A percentile compares a stretch with the other conserved stretches of the same genome.
phyloP scores from a whole-genome alignment of 2,113 vertebrate species.

The Ptilorrhoa leucosticta region DNA sequence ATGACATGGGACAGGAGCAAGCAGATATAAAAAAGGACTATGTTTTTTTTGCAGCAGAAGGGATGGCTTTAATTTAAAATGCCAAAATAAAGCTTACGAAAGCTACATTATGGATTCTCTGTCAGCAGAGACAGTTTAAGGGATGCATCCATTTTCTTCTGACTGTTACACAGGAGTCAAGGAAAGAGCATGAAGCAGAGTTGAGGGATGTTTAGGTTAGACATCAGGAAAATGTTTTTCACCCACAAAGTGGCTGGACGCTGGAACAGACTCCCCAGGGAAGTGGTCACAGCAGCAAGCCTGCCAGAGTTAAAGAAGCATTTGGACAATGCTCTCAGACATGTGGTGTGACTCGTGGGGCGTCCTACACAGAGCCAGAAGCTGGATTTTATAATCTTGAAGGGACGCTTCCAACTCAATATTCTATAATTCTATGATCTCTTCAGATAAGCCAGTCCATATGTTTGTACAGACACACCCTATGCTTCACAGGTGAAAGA shows the following conservation, averaged over 20 bases:
- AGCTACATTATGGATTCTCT: background rate
- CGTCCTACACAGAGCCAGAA: background rate
- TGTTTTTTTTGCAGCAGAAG: background rate
- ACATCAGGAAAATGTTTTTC: background rate
- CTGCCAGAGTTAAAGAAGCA: fast-evolving
- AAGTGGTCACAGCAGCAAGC: background rate
- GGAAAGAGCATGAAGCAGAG: background rate
- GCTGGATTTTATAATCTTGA: background rate
- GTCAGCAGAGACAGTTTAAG: background rate
- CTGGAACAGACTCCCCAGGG: background rate
- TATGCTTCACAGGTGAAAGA: background rate
- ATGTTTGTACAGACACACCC: background rate
- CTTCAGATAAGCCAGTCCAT: background rate
- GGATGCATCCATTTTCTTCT: background rate
- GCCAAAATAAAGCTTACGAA: background rate
- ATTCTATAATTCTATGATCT: background rate
- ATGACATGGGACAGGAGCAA: background rate
- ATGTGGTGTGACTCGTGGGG: background rate
- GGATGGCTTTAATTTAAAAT: background rate
- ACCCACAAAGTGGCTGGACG: too few relatives aligned
- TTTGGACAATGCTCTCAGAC: background rate
- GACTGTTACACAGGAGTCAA: fast-evolving
- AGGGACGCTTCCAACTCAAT: background rate
- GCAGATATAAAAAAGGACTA: background rate
- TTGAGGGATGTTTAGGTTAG: background rate